Percentiles rank a stretch among this genome's conserved stretches.
Evolutionary conservation across 2,888 invertebrate genomes (phyloP).

Genomic region (Sussaba pulchella): DNA sequence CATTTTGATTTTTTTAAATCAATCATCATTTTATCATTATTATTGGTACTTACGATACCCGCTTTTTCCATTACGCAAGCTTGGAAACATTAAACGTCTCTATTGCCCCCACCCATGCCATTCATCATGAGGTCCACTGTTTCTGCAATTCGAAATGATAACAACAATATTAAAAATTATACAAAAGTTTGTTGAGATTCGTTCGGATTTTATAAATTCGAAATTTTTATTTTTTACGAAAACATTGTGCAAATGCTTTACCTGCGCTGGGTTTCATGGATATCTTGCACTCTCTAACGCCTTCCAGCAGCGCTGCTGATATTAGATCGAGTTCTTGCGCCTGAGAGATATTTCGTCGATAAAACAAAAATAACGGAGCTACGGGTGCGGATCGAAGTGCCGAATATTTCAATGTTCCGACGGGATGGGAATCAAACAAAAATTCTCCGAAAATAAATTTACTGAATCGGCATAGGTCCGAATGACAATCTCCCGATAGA

Average conservation of each 20-base stretch:
- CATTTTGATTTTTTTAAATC: slow-evolving; percentile 1
- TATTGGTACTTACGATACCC: background rate
- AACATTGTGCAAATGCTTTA: slow-evolving; percentile 2
- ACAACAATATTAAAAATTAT: too few relatives aligned
- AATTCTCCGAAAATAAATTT: too few relatives aligned
- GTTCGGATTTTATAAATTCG: too few relatives aligned
- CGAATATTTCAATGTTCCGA: too few relatives aligned
- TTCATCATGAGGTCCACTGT: slow-evolving; percentile 24
- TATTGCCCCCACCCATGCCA: slow-evolving; percentile 39
- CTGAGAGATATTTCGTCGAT: slow-evolving; percentile 2
- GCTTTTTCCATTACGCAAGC: slow-evolving; percentile 61
- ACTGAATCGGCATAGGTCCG: too few relatives aligned
- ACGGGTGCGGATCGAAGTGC: too few relatives aligned
- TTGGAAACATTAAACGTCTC: slow-evolving; percentile 60
- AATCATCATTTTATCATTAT: background rate
- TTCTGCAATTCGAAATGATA: slow-evolving; percentile 40
- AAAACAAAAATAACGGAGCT: background rate
- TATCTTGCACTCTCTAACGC: slow-evolving; percentile 50
- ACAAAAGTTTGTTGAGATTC: too few relatives aligned
- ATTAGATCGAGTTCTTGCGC: slow-evolving; percentile 53
- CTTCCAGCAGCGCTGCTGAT: slow-evolving; percentile 31
- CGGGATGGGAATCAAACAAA: too few relatives aligned
- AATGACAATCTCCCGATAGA: too few relatives aligned
- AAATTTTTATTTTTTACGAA: background rate
- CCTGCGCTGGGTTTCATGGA: slow-evolving; percentile 56